Percentiles rank a stretch among this genome's conserved stretches.
Evolutionary conservation across 1,140 invertebrate species (phyloP).

Genomic region (Zaprionus gabonicus): DNA sequence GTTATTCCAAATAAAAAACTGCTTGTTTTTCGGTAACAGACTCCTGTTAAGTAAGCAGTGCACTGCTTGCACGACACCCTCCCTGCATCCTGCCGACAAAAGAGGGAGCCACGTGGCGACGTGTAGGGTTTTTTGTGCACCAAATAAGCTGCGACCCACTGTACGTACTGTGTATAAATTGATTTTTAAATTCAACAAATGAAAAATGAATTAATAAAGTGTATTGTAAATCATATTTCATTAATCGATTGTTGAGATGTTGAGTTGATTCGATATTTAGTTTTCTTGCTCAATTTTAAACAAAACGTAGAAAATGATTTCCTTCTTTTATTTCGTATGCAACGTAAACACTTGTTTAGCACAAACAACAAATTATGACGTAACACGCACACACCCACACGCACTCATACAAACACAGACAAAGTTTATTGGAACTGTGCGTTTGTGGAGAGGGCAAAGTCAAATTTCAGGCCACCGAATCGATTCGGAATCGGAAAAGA

Average conservation of each 20-base stretch:
- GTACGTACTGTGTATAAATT: too few species aligned
- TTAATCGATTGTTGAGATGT: not conserved
- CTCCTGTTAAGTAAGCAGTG: too few species aligned
- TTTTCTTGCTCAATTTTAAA: constrained; percentile 19
- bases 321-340: constrained; percentile 4
- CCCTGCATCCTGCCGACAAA: too few species aligned
- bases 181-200: too few species aligned
- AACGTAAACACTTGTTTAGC: constrained; percentile 30
- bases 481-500: constrained; percentile 7
- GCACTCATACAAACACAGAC: not conserved
- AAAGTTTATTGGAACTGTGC: constrained; percentile 20
- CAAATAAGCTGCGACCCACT: too few species aligned
- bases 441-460: constrained; percentile 11
- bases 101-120: too few species aligned
- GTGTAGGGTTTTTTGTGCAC: too few species aligned
- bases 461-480: constrained; percentile 11
- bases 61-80: too few species aligned
- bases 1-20: not conserved
- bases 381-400: constrained; percentile 9
- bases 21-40: not conserved
- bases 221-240: not conserved
- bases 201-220: too few species aligned
- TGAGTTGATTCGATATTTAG: not conserved
- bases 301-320: not conserved
- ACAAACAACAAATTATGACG: constrained; percentile 30